Evolutionary conservation across 2,797 vertebrate genomes (phyloP).

Genomic region (Zalophus californianus): DNA sequence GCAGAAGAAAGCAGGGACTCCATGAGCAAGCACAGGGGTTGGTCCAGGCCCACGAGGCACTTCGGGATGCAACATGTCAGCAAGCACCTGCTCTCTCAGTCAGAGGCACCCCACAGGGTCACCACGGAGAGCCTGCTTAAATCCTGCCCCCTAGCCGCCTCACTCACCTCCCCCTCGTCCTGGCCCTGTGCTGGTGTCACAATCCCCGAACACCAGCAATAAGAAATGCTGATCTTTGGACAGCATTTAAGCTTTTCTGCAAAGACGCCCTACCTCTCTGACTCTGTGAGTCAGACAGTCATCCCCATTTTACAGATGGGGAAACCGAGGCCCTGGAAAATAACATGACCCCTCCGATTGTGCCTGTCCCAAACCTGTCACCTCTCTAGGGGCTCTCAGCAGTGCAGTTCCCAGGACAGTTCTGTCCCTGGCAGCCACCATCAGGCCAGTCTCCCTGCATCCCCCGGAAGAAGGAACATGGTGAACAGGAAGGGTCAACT

Average conservation of each 20-base stretch:
- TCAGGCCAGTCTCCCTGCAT: not conserved
- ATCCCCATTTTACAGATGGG: not conserved
- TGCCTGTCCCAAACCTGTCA: not conserved
- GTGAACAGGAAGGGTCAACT: not conserved
- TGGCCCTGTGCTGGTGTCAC: not conserved
- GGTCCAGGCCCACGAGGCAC: not conserved
- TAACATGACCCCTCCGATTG: not conserved
- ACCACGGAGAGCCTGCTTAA: not conserved
- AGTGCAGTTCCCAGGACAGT: not conserved
- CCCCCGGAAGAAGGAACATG: not conserved
- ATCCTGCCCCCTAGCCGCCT: not conserved
- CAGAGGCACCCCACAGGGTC: not conserved
- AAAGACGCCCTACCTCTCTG: not conserved
- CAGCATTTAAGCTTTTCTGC: not conserved
- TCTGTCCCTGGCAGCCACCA: not conserved
- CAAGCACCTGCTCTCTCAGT: fast-evolving
- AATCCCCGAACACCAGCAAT: not conserved
- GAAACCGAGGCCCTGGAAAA: not conserved
- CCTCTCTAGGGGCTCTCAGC: not conserved
- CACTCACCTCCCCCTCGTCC: not conserved
- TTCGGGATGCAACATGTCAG: not conserved
- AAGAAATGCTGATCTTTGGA: not conserved
- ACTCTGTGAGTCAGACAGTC: not conserved
- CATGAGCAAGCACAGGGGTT: not conserved
- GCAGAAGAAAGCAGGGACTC: not conserved